Base-by-base conservation (phyloP, 1,140 invertebrate genomes). In the Gryon sp. region DNA sequence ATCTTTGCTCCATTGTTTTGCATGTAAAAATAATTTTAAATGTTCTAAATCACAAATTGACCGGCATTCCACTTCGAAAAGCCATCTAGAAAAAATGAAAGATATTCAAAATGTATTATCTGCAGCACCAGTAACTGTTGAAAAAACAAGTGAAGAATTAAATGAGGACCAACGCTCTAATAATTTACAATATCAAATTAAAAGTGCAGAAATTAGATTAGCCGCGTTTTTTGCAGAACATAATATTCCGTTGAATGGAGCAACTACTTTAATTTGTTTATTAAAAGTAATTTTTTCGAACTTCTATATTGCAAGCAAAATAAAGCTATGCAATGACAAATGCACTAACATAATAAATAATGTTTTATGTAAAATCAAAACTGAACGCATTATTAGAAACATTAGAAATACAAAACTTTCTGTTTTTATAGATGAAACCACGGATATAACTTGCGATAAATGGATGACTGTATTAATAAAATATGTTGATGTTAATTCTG, bases 181-280 rank as follows among this genome's bases (percentile, higher is more conserved):
- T n/a, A n/a, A n/a, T n/a, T n/a, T n/a, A n/a, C n/a, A n/a, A n/a
- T n/a, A n/a, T n/a, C n/a, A n/a, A n/a, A n/a, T n/a, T n/a, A n/a
- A n/a, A n/a, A n/a, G n/a, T n/a, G n/a, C n/a, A n/a, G n/a, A n/a
- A n/a, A n/a, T n/a, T n/a, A n/a, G n/a, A n/a, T n/a, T n/a, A n/a
- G n/a, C n/a, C n/a, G n/a, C n/a, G n/a, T 43, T 43, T 22, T 43
- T 43, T 11, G 18, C 22, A 2, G 40, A 43, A 43, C 40, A 43
- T n/a, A 43, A 43, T 11, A 43, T 43, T 22, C 19, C 40, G 2
- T 7, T 43, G 1, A 18, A 43, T 11, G 5, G 20, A 11, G 3
- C 2, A 4, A 11, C 2, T 7, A 11, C 11, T 22, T 12, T 43
- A 7, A 11, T 43, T 43, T 1, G 1, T 1, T n/a, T 43, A 1